Conservation (phyloP, 2,888 invertebrate genomes). For the Melinaea marsaeus region DNA sequence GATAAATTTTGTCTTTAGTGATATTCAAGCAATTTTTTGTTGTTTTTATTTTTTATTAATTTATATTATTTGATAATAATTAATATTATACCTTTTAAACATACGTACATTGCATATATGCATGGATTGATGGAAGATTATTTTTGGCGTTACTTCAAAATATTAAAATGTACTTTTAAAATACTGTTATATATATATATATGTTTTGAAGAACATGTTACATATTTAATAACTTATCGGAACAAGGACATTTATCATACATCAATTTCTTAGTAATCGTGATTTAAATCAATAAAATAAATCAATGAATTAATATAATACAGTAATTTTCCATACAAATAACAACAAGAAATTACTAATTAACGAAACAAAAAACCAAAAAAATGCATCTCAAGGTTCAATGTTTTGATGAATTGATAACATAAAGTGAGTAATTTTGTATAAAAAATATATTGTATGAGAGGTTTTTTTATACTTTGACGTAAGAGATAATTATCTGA, state of each 20-base stretch:
- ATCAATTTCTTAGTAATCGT: slow-evolving; percentile 9
- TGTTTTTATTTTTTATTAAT: no score
- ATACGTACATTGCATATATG: no score
- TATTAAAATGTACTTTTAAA: no score
- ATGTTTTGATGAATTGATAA: background rate
- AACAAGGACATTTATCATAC: slow-evolving; percentile 2
- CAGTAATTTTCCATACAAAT: slow-evolving; percentile 15
- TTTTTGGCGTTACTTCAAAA: no score
- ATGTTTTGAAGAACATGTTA: no score
- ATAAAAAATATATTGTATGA: background rate
- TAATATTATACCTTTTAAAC: no score
- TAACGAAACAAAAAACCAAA: background rate
- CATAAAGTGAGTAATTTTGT: background rate
- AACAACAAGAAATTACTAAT: background rate
- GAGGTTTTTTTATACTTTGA: background rate
- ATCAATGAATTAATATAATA: slow-evolving; percentile 12
- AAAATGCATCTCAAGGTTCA: no score
- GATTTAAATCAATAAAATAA: slow-evolving; percentile 16
- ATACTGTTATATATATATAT: no score
- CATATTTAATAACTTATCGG: background rate
- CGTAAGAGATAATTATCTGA: slow-evolving; percentile 50
- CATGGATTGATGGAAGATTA: no score
- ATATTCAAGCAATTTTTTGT: no score
- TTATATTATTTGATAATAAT: no score
- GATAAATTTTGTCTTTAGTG: no score